Percentiles rank a stretch among this genome's conserved stretches.
Conservation (phyloP, 2,797 vertebrate genomes). For the Pachyuromys duprasi region DNA sequence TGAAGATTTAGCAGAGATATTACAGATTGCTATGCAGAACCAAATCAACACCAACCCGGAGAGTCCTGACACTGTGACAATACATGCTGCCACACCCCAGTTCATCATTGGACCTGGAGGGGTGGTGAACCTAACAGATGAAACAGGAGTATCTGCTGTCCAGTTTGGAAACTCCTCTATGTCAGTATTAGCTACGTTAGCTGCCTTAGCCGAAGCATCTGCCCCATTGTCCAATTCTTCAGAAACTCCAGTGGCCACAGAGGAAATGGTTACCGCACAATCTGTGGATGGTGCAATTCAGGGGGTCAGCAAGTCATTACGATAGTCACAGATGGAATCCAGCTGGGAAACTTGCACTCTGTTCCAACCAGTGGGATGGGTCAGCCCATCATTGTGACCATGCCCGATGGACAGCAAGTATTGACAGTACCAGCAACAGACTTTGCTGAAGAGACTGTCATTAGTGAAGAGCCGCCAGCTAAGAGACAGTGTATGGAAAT, state of each 20-base stretch:
- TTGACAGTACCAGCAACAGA: slow-evolving; percentile 94
- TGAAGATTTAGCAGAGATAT: slow-evolving; percentile 92
- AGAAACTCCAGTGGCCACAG: slow-evolving; percentile 92
- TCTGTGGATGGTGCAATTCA: slow-evolving; percentile 93
- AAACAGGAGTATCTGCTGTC: slow-evolving; percentile 91
- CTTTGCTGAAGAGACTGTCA: slow-evolving; percentile 94
- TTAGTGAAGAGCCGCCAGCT: slow-evolving; percentile 91
- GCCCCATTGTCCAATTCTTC: slow-evolving; percentile 92
- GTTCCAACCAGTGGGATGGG: slow-evolving; percentile 91
- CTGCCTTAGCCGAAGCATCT: slow-evolving; percentile 93
- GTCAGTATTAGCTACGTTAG: slow-evolving; percentile 92
- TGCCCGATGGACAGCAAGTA: slow-evolving; percentile 95
- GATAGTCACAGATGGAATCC: slow-evolving; percentile 93
- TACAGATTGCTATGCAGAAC: slow-evolving; percentile 95
- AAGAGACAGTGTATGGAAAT: slow-evolving; percentile 92
- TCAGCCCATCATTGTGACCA: slow-evolving; percentile 94
- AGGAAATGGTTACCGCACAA: slow-evolving; percentile 93
- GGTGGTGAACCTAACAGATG: slow-evolving; percentile 92
- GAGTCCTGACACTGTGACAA: slow-evolving; percentile 93
- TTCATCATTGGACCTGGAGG: slow-evolving; percentile 94
- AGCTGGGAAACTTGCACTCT: slow-evolving; percentile 92
- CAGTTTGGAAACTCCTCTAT: slow-evolving; percentile 93
- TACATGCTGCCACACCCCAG: slow-evolving; percentile 92
- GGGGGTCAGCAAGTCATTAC: slow-evolving; percentile 94
- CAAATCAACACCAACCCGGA: slow-evolving; percentile 95